Base-by-base conservation (phyloP, 2,888 invertebrate genomes). In the Athalia rosae region DNA sequence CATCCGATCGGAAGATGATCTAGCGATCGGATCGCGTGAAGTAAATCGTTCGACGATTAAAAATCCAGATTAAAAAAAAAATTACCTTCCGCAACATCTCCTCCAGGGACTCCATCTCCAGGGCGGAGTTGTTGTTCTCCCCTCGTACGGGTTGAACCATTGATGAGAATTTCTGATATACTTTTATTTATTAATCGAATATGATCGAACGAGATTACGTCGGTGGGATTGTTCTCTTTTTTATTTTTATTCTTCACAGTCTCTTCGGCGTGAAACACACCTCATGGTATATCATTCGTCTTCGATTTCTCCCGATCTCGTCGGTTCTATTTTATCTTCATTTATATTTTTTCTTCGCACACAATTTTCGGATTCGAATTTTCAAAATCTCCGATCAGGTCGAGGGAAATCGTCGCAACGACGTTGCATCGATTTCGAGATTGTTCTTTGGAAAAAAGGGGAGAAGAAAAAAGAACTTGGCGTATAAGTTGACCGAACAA, bases 61-160 rank as follows among this genome's bases (percentile, higher is more conserved):
- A 4, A 69, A 28, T 45, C 28, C 64, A 13, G 9, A 47, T 73
- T 9, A 1, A 9, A n/a, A n/a, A n/a, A n/a, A n/a, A n/a, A 73
- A 53, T 92, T 92, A 95, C 95, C 95, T 95, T 95, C 88, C 94
- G 93, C 88, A 95, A 92, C 94, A 95, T 94, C 91, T 95, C 95
- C 90, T 95, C 95, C 85, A 95, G 92, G 85, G 95, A 94, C 87
- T 95, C 95, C 93, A 94, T 94, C 90, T 94, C 94, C 90, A 93
- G 91, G 90, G 91, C 91, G 84, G 92, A 91, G 86, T 92, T 92
- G 89, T 92, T 92, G 89, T 92, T 92, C 85, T 92, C 92, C 79
- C 88, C 89, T 84, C 87, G 85, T 81, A 88, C 87, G 81, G 88
- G 88, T 79, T 89, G 90, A 85, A 90, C 90, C 85, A 85, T 85